Base-by-base conservation (phyloP, 2,888 invertebrate species). In the Tribolium freemani region DNA sequence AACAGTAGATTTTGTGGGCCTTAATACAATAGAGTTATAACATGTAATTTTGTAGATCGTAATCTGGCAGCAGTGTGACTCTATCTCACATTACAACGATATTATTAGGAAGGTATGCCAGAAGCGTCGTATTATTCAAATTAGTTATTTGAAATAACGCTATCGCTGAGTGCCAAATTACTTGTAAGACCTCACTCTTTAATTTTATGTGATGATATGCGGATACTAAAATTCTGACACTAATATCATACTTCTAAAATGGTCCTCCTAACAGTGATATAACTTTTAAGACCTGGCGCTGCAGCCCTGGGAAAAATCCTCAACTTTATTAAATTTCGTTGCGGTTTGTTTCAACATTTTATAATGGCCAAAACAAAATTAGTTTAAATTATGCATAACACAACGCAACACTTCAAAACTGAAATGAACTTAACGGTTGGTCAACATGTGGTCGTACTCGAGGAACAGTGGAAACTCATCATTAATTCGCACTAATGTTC, bases 21-120 rank as follows among this genome's bases (percentile, higher is more conserved):
- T 50, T 72, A 72, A 72, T 61, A 72, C 68, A 72, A 68, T 67
- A 61, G 60, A 68, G 68, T 68, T 72, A 68, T 57, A 75, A 79
- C 74, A 64, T 80, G 71, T 76, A 73, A 75, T 75, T 75, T 75
- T 63, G 71, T 70, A 72, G 73, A 75, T 73, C 72, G 69, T 75
- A 75, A 73, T 75, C 75, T 73, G 70, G 60, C 70, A 75, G 57
- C 61, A 67, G 68, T 61, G 68, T 61, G 71, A 67, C 71, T 72
- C 56, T 68, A 69, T 71, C 75, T 71, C 71, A 69, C 71, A 71
- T 72, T 72, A 72, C 71, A 64, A 72, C 72, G 69, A 63, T 57
- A 74, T 72, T 73, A 75, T 75, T 73, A 70, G 54, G 58, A 74
- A 68, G 70, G 69, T 69, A 72, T 64, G 75, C 70, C 72, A 71